Evolutionary conservation across 1,140 invertebrate species (phyloP), one percentile per base, ranked within the genome.

Genomic region (Muscidifurax raptorellus): DNA sequence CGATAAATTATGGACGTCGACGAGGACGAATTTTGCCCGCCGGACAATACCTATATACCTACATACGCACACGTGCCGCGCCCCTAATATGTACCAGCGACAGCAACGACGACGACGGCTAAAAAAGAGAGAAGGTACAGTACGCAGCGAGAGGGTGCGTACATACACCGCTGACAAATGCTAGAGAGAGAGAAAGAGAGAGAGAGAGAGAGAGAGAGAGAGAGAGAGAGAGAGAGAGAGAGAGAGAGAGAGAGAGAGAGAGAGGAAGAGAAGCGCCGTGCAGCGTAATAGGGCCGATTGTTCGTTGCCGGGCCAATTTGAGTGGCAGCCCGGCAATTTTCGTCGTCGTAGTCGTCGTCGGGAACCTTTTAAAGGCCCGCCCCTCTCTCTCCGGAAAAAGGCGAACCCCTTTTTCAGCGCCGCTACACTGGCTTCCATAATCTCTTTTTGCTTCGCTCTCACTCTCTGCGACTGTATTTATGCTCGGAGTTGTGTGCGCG

Each of bases 231-330:
- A 71, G n/a, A 74, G 40, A 59, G 47, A 52, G 47, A 74, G 40
- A 59, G 47, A 52, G 47, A 74, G 40, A 59, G 47, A 52, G 47
- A 52, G 15, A 52, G 47, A 52, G 52, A n/a, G 6, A 2, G 52
- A 59, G 22, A 44, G 44, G 77, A 71, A 40, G 36, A 40, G 27
- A 71, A 71, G 30, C 32, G 52, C 52, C 18, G 47, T 22, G 67
- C 28, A 87, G 86, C 87, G 91, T 92, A 93, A 93, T 93, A 92
- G 91, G 91, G 88, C 90, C 89, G 91, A 92, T 92, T 92, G 92
- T 92, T 91, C 91, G 90, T 85, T 89, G 91, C 88, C 90, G 88
- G 91, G 92, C 91, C 92, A 93, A 93, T 93, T 93, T 92, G 92
- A 92, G 90, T 90, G 90, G 90, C 91, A 92, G 90, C 88, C 90